Base-by-base conservation (phyloP, 1,140 invertebrate genomes). In the Subanguina moxae region DNA sequence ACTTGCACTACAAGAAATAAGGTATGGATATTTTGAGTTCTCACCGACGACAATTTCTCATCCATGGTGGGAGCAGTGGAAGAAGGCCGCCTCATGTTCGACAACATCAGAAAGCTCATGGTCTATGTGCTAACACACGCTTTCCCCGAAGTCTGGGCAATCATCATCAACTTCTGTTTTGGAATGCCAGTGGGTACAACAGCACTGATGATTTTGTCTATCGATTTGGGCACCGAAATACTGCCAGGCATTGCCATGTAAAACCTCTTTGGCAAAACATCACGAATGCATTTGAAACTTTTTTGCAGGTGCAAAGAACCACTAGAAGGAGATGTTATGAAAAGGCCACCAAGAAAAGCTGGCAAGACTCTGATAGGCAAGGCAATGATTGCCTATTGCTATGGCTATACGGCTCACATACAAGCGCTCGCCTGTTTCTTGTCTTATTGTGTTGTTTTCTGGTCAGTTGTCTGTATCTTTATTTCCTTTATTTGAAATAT, bases 241-340 rank as follows among this genome's bases (percentile, higher is more conserved):
- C 61, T 84, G 43, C 85, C 85, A 1, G 85, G 85, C 72, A 85
- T 86, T 75, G 85, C 85, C 7, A 76, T 86, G 46, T 38, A 38
- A 38, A 38, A 11, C n/a, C n/a, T n/a, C n/a, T n/a, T 38, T 38
- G 32, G 3, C 32, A 38, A 38, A 38, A 38, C 32, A 38, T 5
- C 11, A 5, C 11, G 11, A 3, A 38, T 3, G 11, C 11, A 38
- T 5, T 11, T 38, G 3, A 38, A 38, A 38, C 11, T 3, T 38
- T 38, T 5, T 38, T 38, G 3, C 32, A 38, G 32, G 32, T 84
- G 84, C 46, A 85, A 86, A 23, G 76, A 78, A 62, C 71, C 70
- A 15, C 42, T 61, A 17, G 76, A 78, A 66, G 67, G 78, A 13
- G 76, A 78, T 42, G 64, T 78, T 13, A 78, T 78, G 76, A 56